A percentile compares a stretch with the other conserved stretches of the same genome.
Evolutionary conservation across 2,888 invertebrate genomes (phyloP).

Genomic region (Quadriops clusia): DNA sequence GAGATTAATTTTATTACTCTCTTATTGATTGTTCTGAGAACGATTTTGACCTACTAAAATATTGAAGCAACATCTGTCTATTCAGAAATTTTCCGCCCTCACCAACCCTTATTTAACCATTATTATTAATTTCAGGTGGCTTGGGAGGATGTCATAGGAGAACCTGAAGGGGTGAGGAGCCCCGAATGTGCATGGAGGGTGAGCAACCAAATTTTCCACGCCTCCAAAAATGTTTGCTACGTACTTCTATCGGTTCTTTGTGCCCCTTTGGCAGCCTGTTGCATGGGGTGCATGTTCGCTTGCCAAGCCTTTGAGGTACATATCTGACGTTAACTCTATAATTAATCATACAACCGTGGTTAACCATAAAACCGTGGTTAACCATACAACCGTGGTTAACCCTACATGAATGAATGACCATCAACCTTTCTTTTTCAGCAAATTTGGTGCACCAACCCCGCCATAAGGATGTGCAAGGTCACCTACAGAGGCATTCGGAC

Average conservation of each 20-base stretch:
- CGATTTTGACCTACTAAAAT: too few relatives aligned
- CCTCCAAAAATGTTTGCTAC: conserved; percentile 57
- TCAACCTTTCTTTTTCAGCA: conserved; percentile 42
- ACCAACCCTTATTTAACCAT: conserved; percentile 18
- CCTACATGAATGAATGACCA: too few relatives aligned
- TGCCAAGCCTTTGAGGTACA: conserved; percentile 58
- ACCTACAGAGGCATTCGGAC: conserved; percentile 50
- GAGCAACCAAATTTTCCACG: conserved; percentile 51
- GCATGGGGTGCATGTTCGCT: conserved; percentile 55
- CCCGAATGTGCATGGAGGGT: conserved; percentile 62
- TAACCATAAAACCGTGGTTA: too few relatives aligned
- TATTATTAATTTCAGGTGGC: conserved; percentile 41
- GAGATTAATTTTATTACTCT: too few relatives aligned
- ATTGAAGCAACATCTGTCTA: too few relatives aligned
- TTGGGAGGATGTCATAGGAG: conserved; percentile 61
- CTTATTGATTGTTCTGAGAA: too few relatives aligned
- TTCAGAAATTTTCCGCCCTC: too few relatives aligned
- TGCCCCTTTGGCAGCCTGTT: conserved; percentile 55
- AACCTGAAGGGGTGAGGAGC: conserved; percentile 56
- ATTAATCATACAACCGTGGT: neutral
- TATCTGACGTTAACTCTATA: conserved; percentile 3
- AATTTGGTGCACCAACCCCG: conserved; percentile 63
- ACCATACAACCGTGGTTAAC: too few relatives aligned
- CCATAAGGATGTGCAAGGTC: conserved; percentile 53
- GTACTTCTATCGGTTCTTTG: conserved; percentile 52